Percentiles rank a stretch among this genome's conserved stretches.
Conservation (phyloP, 2,888 invertebrate species). For the Cartodere bifasciata region DNA sequence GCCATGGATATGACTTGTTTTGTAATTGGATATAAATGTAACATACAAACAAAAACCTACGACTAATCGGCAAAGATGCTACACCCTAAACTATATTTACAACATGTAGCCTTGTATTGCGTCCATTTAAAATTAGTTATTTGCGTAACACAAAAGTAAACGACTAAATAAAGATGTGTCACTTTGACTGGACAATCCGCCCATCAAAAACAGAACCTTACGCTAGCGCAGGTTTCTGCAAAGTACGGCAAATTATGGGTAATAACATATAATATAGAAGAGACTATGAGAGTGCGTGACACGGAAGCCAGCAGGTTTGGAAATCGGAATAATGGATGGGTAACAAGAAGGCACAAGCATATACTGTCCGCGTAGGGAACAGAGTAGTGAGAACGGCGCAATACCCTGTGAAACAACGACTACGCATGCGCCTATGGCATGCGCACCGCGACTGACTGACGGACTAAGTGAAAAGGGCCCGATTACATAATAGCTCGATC, state of each 20-base stretch:
- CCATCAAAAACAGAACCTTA: slow-evolving; percentile 21
- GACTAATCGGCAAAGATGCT: too few relatives aligned
- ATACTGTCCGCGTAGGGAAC: slow-evolving; percentile 26
- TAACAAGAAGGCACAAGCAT: slow-evolving; percentile 36
- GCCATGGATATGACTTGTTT: slow-evolving; percentile 22
- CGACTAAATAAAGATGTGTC: slow-evolving; percentile 29
- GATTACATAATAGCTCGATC: too few relatives aligned
- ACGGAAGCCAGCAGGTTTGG: slow-evolving; percentile 28
- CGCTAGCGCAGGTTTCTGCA: too few relatives aligned
- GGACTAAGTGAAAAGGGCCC: too few relatives aligned
- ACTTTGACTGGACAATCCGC: slow-evolving; percentile 21
- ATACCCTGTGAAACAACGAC: slow-evolving; percentile 25
- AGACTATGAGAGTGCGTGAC: slow-evolving; percentile 31
- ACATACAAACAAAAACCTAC: slow-evolving; percentile 17
- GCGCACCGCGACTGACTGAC: too few relatives aligned
- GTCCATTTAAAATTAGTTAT: slow-evolving; percentile 30
- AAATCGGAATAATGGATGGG: slow-evolving; percentile 17
- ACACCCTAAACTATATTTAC: slow-evolving; percentile 34
- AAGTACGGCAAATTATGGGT: too few relatives aligned
- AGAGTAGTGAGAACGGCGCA: slow-evolving; percentile 27
- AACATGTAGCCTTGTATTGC: slow-evolving; percentile 32
- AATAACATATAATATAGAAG: slow-evolving; percentile 26
- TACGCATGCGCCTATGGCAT: too few relatives aligned
- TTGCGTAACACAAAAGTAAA: slow-evolving; percentile 26
- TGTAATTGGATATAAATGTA: slow-evolving; percentile 20